phyloP scores from a whole-genome alignment of 2,888 invertebrate species.

The Pammene fasciana region DNA sequence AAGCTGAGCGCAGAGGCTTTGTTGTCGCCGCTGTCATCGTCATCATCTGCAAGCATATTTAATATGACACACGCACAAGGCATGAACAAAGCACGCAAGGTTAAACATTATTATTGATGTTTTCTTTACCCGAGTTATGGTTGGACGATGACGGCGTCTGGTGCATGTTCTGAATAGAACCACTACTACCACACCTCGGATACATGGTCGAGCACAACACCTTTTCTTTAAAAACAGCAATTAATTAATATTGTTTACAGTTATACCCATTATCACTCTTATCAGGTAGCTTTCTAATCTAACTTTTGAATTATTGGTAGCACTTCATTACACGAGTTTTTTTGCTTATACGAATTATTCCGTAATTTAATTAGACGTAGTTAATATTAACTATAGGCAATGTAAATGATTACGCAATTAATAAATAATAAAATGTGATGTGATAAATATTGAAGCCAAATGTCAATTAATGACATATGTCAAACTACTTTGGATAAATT shows the following conservation, averaged over 20 bases:
- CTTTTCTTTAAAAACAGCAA: slow-evolving; percentile 1
- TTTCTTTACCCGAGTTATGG: slow-evolving; percentile 87
- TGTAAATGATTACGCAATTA: slow-evolving; percentile 35
- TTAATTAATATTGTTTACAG: slow-evolving; percentile 35
- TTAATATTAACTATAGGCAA: slow-evolving; percentile 4
- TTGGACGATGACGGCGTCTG: slow-evolving; percentile 91
- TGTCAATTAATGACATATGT: slow-evolving; percentile 17
- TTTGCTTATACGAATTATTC: not conserved
- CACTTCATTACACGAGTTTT: not conserved
- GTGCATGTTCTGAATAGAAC: slow-evolving; percentile 88
- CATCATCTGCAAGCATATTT: slow-evolving; percentile 76
- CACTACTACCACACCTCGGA: slow-evolving; percentile 89
- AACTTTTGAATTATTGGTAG: not conserved
- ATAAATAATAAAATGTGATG: slow-evolving; percentile 23
- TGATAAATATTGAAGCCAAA: slow-evolving; percentile 2
- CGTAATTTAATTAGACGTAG: slow-evolving; percentile 2
- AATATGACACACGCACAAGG: slow-evolving; percentile 10
- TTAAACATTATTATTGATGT: slow-evolving; percentile 12
- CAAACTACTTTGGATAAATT: too few species aligned
- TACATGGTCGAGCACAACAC: slow-evolving; percentile 69
- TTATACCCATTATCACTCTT: slow-evolving; percentile 33
- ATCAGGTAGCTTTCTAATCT: slow-evolving; percentile 14
- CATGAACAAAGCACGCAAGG: slow-evolving; percentile 23
- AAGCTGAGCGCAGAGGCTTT: slow-evolving; percentile 89
- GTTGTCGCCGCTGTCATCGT: slow-evolving; percentile 85